Base-by-base conservation (phyloP, 2,888 invertebrate genomes). In the Clusia tigrina region DNA sequence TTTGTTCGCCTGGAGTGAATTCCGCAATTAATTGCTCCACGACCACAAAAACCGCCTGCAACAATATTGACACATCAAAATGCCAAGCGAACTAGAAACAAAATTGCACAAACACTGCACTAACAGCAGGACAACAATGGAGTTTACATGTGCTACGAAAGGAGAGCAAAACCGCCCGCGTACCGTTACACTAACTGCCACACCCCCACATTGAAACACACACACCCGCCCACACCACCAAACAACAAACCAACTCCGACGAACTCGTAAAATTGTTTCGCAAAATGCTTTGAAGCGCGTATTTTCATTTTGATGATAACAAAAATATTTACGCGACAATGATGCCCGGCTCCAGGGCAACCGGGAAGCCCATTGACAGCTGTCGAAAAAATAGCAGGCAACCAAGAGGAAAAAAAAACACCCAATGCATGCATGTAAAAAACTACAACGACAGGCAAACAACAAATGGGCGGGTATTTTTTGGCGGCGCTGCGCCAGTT, bases 21-120 rank as follows among this genome's bases (percentile, higher is more conserved):
- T 74, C 72, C 62, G 67, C 72, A 73, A 78, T 76, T 78, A 78
- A 78, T 78, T 78, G 74, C 74, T 68, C 70, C 68, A 69, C 68
- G 74, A 73, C 79, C 78, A 69, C 76, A 74, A 58, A 62, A 67
- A 68, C 66, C 72, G 69, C 70, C 68, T 67, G 66, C 65, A 67
- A 72, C 67, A 66, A 69, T 75, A 79, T 79, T 79, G 80, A 79
- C 80, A 79, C 78, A 78, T 78, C 79, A 78, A 58, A 70, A 63
- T 71, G 69, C 63, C 73, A 68, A 70, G 69, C 71, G 69, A 71
- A 75, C 72, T 76, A 74, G 74, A 74, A 76, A 76, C 71, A 67
- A 61, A 72, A 70, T 69, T 72, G 72, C 69, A 69, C 55, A 48
- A 48, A 18, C 42, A 15, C 6, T 18, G 48, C 22, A 3, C 20